phyloP scores from a whole-genome alignment of 2,888 invertebrate species.

The Yponomeuta malinellus region DNA sequence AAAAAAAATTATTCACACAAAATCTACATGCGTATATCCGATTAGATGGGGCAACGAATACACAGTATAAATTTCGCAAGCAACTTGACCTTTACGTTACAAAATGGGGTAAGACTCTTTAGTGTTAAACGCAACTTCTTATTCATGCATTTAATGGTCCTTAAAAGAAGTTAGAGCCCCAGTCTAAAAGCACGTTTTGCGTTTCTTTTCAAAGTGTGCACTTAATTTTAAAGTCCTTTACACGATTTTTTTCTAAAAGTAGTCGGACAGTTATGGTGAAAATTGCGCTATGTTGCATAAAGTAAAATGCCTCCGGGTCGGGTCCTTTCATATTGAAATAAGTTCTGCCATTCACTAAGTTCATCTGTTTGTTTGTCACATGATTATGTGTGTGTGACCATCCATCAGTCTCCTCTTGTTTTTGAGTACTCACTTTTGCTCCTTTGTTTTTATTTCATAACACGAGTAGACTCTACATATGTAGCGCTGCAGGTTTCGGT shows the following conservation, averaged over 20 bases:
- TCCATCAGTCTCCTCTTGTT: conserved; percentile 5
- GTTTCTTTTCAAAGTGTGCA: neutral
- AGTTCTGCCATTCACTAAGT: neutral
- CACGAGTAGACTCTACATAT: neutral
- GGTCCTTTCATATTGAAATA: neutral
- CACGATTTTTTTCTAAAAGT: neutral
- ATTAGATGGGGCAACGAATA: neutral
- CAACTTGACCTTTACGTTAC: neutral
- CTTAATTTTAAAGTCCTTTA: neutral
- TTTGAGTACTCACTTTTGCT: neutral
- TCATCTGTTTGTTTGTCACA: conserved; percentile 5
- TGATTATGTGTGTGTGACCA: neutral
- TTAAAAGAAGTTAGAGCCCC: no score
- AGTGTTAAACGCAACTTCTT: neutral
- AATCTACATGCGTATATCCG: neutral
- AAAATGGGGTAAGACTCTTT: neutral
- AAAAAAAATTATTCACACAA: neutral
- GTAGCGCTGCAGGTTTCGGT: neutral
- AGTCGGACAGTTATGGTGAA: neutral
- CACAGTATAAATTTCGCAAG: neutral
- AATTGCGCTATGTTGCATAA: neutral
- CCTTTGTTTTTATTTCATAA: conserved; percentile 8
- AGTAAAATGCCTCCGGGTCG: neutral
- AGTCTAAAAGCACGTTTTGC: neutral
- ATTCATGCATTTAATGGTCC: neutral